Conservation (phyloP, 53 echinoderm and acorn worm species). For the Actinopyga echinites region DNA sequence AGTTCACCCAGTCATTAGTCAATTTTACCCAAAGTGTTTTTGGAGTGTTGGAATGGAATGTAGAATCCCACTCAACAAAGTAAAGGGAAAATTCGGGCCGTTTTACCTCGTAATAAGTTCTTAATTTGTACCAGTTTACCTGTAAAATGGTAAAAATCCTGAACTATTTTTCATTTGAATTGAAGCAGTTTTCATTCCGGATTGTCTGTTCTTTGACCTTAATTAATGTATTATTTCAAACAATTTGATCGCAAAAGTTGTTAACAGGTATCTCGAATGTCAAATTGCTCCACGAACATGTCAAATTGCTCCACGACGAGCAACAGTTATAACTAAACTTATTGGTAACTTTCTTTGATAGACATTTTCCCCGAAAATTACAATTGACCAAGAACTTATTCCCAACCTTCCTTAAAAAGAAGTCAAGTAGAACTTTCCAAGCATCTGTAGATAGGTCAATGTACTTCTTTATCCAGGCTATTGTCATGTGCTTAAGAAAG, state of each 20-base stretch:
- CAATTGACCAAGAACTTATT: too few relatives aligned
- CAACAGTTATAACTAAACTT: slow-evolving; percentile 13
- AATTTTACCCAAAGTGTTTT: too few relatives aligned
- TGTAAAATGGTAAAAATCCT: background rate
- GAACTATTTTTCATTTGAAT: background rate
- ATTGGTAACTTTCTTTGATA: background rate
- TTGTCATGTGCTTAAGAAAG: background rate
- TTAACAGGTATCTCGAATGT: background rate
- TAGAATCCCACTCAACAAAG: too few relatives aligned
- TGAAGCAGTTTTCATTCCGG: background rate
- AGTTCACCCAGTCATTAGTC: too few relatives aligned
- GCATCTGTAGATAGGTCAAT: background rate
- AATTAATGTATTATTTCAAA: slow-evolving; percentile 3
- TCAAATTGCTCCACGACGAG: background rate
- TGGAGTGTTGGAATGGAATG: too few relatives aligned
- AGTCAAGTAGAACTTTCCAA: slow-evolving; percentile 7
- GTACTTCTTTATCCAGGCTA: background rate
- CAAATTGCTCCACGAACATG: background rate
- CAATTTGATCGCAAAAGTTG: slow-evolving; percentile 16
- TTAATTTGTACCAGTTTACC: background rate
- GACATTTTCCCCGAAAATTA: background rate
- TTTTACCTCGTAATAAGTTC: background rate
- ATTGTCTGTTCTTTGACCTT: background rate
- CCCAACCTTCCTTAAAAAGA: background rate
- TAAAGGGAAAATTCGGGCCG: background rate